A percentile compares a stretch with the other conserved stretches of the same genome.
phyloP scores from a whole-genome alignment of 2,888 invertebrate genomes.

The Hylaea fasciaria region DNA sequence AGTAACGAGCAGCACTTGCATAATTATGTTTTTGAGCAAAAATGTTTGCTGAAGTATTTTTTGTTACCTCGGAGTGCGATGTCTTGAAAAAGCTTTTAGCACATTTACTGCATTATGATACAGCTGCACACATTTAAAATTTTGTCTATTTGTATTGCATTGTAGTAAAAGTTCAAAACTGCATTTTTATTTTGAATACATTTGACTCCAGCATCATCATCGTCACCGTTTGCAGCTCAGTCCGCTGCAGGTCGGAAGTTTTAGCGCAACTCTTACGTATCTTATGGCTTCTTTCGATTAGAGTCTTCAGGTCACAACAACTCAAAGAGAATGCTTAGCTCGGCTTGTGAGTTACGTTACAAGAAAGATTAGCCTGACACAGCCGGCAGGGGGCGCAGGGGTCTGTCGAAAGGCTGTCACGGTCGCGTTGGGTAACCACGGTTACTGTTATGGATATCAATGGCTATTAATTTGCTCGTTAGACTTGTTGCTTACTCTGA shows the following conservation, averaged over 20 bases:
- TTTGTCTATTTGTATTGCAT: no score
- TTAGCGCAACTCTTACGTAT: constrained; percentile 5
- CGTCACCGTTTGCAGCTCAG: no score
- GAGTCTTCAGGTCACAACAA: constrained; percentile 9
- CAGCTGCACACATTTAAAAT: no score
- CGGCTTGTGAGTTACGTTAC: constrained; percentile 14
- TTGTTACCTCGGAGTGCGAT: background rate
- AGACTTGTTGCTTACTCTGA: constrained; percentile 13
- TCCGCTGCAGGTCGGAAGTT: background rate
- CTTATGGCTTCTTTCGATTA: constrained; percentile 8
- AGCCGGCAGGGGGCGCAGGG: constrained; percentile 5
- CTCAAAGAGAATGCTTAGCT: constrained; percentile 24
- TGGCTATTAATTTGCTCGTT: constrained; percentile 29
- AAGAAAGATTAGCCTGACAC: constrained; percentile 8
- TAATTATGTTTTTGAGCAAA: background rate
- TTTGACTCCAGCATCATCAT: no score
- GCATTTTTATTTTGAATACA: no score
- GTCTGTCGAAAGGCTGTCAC: constrained; percentile 23
- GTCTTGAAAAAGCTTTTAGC: background rate
- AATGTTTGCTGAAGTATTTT: background rate
- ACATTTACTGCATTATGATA: background rate
- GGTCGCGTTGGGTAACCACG: constrained; percentile 22
- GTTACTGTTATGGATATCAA: constrained; percentile 26
- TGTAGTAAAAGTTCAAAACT: no score
- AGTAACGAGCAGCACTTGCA: constrained; percentile 7